Conservation (phyloP, 2,888 invertebrate species). For the Urechis unicinctus region DNA sequence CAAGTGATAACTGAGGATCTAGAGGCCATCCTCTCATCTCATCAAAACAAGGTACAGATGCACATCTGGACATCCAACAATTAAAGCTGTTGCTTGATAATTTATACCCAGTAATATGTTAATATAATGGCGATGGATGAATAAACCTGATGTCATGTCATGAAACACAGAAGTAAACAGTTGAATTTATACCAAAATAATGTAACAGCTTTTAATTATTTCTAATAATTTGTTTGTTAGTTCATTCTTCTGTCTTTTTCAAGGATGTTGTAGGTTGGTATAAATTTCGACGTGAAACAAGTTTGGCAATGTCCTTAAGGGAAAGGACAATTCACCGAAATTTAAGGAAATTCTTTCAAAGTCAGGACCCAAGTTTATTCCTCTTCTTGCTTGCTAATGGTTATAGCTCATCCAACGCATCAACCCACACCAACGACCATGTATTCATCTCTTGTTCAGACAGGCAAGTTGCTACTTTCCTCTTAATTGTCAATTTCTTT, state of each 20-base stretch:
- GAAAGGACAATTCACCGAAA: constrained; percentile 2
- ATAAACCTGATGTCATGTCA: too few species aligned
- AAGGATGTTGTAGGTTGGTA: constrained; percentile 9
- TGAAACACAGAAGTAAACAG: too few species aligned
- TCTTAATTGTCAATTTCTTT: too few species aligned
- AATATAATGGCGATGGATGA: neutral
- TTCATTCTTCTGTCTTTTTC: neutral
- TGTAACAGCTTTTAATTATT: too few species aligned
- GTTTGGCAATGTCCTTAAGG: neutral
- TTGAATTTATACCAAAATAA: too few species aligned
- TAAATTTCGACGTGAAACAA: constrained; percentile 1
- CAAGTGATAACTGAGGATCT: constrained; percentile 1
- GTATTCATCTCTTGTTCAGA: neutral
- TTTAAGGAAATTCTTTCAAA: neutral
- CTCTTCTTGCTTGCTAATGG: neutral
- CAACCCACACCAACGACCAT: neutral
- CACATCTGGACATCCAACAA: too few species aligned
- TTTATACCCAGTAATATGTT: neutral
- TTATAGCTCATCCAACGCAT: neutral
- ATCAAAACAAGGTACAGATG: neutral
- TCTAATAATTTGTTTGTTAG: too few species aligned
- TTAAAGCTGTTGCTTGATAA: too few species aligned
- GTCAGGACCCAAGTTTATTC: neutral
- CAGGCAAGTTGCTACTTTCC: neutral
- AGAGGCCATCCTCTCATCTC: neutral